Percentiles rank a stretch among this genome's conserved stretches.
These are phyloP conservation scores for Horisme vitalbata DNA, from an alignment of 2,888 invertebrate species.

Conservation along the genomic window DNA sequence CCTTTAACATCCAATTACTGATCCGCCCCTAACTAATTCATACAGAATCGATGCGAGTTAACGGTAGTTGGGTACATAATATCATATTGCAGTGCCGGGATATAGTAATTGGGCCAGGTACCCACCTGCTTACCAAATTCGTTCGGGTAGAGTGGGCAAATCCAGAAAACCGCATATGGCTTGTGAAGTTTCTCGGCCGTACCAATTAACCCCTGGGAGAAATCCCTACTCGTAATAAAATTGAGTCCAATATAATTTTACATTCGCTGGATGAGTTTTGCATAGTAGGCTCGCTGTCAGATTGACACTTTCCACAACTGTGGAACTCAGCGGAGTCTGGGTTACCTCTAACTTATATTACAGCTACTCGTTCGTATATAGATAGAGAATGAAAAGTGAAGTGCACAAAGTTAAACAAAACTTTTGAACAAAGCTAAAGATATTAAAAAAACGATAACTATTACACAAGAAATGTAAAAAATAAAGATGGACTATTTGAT, in stretches of 20 bases:
- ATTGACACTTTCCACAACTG: no score
- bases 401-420: no score
- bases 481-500: no score
- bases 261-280: slow-evolving; percentile 50
- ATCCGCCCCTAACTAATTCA: slow-evolving; percentile 34
- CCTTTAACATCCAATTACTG: slow-evolving; percentile 29
- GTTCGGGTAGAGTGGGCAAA: slow-evolving; percentile 47
- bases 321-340: no score
- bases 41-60: slow-evolving; percentile 38
- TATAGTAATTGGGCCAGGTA: slow-evolving; percentile 43
- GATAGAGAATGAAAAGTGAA: no score
- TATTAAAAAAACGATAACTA: no score
- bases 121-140: slow-evolving; percentile 49
- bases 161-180: slow-evolving; percentile 65
- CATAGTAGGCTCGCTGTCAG: no score
- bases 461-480: no score
- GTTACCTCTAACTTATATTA: no score
- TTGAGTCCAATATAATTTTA: slow-evolving; percentile 68
- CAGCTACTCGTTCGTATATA: no score
- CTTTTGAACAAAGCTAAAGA: no score
- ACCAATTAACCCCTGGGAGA: slow-evolving; percentile 62
- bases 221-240: slow-evolving; percentile 55
- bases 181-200: slow-evolving; percentile 56
- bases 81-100: slow-evolving; percentile 45
- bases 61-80: slow-evolving; percentile 40